A percentile compares a stretch with the other conserved stretches of the same genome.
These are phyloP conservation scores for Syngnathoides biaculeatus DNA, from an alignment of 2,113 vertebrate genomes.

Conservation along the genomic window DNA sequence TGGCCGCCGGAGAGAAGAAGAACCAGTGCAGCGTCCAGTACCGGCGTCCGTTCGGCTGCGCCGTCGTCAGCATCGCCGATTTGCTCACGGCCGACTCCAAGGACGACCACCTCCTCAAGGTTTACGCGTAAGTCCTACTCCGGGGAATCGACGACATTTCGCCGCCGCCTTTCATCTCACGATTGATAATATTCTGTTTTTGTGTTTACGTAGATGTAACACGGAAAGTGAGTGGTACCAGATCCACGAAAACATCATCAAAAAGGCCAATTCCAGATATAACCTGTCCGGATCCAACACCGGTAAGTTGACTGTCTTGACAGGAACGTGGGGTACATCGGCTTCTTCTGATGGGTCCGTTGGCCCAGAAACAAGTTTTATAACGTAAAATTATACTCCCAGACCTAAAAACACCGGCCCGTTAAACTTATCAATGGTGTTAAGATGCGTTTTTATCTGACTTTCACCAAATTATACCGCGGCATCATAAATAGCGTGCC, in stretches of 20 bases:
- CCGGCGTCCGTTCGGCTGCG: slow-evolving; percentile 91
- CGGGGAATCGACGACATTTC: neutral
- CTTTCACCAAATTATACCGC: slow-evolving; percentile 5
- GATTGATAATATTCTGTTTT: neutral
- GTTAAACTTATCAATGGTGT: neutral
- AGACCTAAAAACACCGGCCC: neutral
- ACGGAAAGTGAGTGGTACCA: slow-evolving; percentile 97
- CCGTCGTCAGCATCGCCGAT: slow-evolving; percentile 94
- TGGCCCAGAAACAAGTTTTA: too few species aligned
- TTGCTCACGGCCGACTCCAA: slow-evolving; percentile 91
- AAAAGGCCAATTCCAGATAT: slow-evolving; percentile 92
- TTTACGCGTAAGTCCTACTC: slow-evolving; percentile 98
- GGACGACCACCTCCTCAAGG: slow-evolving; percentile 94
- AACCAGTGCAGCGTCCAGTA: slow-evolving; percentile 89
- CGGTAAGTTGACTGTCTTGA: slow-evolving; percentile 70
- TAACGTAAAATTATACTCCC: too few species aligned
- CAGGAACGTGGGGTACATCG: too few species aligned
- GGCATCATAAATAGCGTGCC: neutral
- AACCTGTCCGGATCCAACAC: slow-evolving; percentile 95
- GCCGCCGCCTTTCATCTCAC: neutral
- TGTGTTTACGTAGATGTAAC: slow-evolving; percentile 80
- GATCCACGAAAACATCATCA: slow-evolving; percentile 97
- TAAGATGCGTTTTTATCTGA: neutral
- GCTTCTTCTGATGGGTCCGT: too few species aligned
- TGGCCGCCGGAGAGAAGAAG: slow-evolving; percentile 97